Base-by-base conservation (phyloP, 2,113 vertebrate genomes). In the Platichthys stellatus region DNA sequence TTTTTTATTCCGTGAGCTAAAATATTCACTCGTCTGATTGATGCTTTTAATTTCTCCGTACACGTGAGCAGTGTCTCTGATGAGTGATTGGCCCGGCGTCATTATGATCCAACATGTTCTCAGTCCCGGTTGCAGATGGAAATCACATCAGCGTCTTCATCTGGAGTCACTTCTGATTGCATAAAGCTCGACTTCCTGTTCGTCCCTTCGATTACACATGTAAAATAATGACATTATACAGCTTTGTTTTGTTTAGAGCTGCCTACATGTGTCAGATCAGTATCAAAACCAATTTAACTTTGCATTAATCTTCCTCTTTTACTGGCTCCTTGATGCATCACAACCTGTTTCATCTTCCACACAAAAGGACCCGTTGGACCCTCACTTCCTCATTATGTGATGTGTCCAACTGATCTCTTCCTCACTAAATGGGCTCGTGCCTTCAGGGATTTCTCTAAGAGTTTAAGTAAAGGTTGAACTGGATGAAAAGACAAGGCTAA, bases 1-100 rank as follows among this genome's bases (percentile, higher is more conserved):
- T 31, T 31, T 31, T 31, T 31, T 31, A 31, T 74, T 59, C 28
- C 23, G 5, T 57, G 67, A 69, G 45, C 56, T 59, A 64, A 74
- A 83, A 83, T 64, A 67, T 77, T 78, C 75, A 74, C 40, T 61
- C 56, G 12, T 82, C 69, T 74, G 71, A 84, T 56, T 72, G 78
- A 81, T 74, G 72, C 53, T 14, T 82, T 81, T 73, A 49, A 71
- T 70, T 77, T 77, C 60, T 70, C 71, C 28, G 63, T 83, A 80
- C 80, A 80, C 83, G 85, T 69, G 61, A 87, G 38, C 62, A 69
- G 73, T 59, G n/a, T 17, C 45, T 57, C 23, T 88, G 86, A 87
- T 78, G 72, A 88, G 88, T 74, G 88, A 88, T 90, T 90, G 89
- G 76, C 17, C 1, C 51, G 53, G 57, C 7, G 56, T 24, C 65